Percentiles rank a stretch among this genome's conserved stretches.
Conservation (phyloP, 1,140 invertebrate species). For the Adoxophyes honmai region DNA sequence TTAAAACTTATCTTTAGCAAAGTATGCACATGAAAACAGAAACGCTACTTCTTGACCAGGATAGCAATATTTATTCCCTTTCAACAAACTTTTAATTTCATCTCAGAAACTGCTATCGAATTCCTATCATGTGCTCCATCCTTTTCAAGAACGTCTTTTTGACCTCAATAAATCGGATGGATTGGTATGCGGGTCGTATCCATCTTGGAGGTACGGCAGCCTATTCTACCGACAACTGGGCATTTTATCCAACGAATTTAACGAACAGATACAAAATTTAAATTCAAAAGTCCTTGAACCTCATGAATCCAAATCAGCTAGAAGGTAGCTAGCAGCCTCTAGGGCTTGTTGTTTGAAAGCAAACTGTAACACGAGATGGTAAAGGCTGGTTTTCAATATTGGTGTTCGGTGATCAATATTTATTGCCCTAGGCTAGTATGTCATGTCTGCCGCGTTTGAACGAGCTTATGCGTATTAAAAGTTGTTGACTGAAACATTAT, state of each 20-base stretch:
- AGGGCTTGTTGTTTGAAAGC: not conserved
- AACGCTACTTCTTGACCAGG: too few species aligned
- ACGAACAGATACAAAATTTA: slow-evolving; percentile 4
- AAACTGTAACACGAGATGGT: not conserved
- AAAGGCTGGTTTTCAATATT: not conserved
- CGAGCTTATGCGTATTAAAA: slow-evolving; percentile 11
- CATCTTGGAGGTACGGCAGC: too few species aligned
- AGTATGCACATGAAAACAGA: too few species aligned
- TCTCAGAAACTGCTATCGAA: too few species aligned
- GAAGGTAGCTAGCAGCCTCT: not conserved
- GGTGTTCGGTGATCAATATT: slow-evolving; percentile 5
- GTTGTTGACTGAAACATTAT: slow-evolving; percentile 3
- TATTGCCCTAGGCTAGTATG: slow-evolving; percentile 9
- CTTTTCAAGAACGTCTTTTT: too few species aligned
- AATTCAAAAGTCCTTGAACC: slow-evolving; percentile 3
- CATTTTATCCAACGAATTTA: not conserved
- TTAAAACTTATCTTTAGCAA: too few species aligned
- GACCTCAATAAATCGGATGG: too few species aligned
- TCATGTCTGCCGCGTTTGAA: slow-evolving; percentile 10
- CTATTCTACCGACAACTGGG: too few species aligned
- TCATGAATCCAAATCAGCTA: slow-evolving; percentile 12
- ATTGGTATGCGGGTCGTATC: too few species aligned
- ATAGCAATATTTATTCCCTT: too few species aligned
- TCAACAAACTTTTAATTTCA: too few species aligned
- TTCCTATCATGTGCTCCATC: too few species aligned